These are phyloP conservation scores for Turritopsis dohrnii DNA, from an alignment of 30 jellyfish, hydroid and myxozoan species.

Conservation along the genomic window DNA sequence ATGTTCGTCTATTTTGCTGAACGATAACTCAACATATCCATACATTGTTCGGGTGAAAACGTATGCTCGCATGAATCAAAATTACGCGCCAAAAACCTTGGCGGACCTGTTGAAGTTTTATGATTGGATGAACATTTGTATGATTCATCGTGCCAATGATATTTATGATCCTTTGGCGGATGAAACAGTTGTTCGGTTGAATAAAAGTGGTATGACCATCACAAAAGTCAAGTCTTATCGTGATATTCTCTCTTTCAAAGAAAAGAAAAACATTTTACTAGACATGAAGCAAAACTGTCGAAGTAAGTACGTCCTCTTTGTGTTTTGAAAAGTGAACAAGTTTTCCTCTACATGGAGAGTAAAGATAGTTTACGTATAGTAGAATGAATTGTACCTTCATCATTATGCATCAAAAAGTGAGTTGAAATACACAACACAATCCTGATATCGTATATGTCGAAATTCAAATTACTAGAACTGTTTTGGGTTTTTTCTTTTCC, in stretches of 20 bases:
- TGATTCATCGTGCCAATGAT: conserved; percentile 46
- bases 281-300: conserved; percentile 42
- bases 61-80: conserved; percentile 68
- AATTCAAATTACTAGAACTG: too few species aligned
- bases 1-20: conserved; percentile 62
- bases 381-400: too few species aligned
- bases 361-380: too few species aligned
- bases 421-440: too few species aligned
- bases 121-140: conserved; percentile 63
- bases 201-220: conserved; percentile 33
- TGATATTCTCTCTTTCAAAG: conserved; percentile 17
- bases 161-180: conserved; percentile 58
- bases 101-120: conserved; percentile 38
- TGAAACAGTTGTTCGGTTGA: conserved; percentile 34
- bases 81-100: conserved; percentile 54
- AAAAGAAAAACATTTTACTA: conserved; percentile 22
- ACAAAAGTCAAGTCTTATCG: conserved; percentile 39
- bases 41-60: conserved; percentile 71
- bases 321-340: too few species aligned
- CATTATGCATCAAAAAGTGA: too few species aligned
- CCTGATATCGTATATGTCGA: too few species aligned
- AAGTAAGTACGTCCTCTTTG: conserved; percentile 39
- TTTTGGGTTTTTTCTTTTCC: too few species aligned
- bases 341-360: too few species aligned
- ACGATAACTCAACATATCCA: conserved; percentile 47